phyloP scores from a whole-genome alignment of 2,797 vertebrate species.

The Xenentodon cancila region DNA sequence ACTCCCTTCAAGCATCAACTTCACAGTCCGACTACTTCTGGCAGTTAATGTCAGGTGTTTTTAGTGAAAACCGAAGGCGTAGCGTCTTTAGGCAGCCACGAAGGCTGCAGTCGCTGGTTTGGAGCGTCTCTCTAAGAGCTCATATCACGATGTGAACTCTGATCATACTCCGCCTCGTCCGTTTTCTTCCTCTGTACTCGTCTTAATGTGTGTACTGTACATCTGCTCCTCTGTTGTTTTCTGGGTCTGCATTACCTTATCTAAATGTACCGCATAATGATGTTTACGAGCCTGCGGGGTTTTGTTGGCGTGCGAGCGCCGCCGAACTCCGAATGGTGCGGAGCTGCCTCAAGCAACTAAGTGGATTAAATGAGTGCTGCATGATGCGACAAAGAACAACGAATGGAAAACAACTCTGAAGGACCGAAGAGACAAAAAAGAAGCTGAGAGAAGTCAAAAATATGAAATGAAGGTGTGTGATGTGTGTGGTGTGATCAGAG shows the following conservation, averaged over 20 bases:
- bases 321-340: slow-evolving; percentile 2
- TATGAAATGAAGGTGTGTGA: no score
- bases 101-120: no score
- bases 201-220: slow-evolving; percentile 12
- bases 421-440: background rate
- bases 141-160: no score
- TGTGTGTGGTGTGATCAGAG: no score
- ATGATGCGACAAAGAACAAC: background rate
- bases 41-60: no score
- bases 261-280: slow-evolving; percentile 27
- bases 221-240: slow-evolving; percentile 2
- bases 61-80: no score
- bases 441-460: background rate
- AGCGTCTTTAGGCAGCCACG: no score
- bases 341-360: slow-evolving; percentile 5
- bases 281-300: background rate
- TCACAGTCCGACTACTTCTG: no score
- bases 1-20: no score
- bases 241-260: slow-evolving; percentile 14
- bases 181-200: background rate
- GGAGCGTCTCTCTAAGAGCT: no score
- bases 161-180: no score
- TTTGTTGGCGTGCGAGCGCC: background rate
- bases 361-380: slow-evolving; percentile 19
- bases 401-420: background rate